Evolutionary conservation across 2,797 vertebrate genomes (phyloP).

Genomic region (Hylomyscus alleni): DNA sequence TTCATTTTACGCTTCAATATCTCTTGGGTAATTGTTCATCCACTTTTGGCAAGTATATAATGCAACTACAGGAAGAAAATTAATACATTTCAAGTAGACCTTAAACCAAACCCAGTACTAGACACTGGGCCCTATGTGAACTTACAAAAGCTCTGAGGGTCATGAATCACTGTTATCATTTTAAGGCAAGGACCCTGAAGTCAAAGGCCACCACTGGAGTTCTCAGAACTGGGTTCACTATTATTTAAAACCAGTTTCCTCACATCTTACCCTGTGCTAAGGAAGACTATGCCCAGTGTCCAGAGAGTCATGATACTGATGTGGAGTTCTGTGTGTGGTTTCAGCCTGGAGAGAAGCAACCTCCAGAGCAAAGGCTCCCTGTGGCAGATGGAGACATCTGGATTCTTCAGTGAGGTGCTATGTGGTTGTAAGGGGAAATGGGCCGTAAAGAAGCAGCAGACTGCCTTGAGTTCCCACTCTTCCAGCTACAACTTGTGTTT

Average conservation of each 20-base stretch:
- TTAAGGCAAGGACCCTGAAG: slow-evolving; percentile 17
- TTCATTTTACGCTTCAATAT: neutral
- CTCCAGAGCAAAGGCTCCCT: neutral
- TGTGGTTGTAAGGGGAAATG: neutral
- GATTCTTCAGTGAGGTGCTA: neutral
- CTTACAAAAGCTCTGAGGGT: neutral
- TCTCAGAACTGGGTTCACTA: neutral
- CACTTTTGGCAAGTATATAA: neutral
- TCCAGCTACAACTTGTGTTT: neutral
- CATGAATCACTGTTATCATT: neutral
- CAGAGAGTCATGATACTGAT: neutral
- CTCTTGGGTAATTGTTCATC: neutral
- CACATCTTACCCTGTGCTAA: too few relatives aligned
- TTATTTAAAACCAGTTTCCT: neutral
- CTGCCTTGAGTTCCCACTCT: neutral
- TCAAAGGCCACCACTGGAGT: neutral
- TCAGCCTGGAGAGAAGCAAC: neutral
- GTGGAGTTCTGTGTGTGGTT: neutral
- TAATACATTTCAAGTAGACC: neutral
- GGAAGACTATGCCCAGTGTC: neutral
- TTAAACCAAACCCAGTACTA: neutral
- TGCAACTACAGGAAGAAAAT: neutral
- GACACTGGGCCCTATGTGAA: neutral
- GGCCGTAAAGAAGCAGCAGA: neutral
- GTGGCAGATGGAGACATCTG: rapidly evolving